Evolutionary conservation across 2,797 vertebrate species (phyloP), one percentile per base, ranked within the genome.

Genomic region (Takifugu ocellatus): DNA sequence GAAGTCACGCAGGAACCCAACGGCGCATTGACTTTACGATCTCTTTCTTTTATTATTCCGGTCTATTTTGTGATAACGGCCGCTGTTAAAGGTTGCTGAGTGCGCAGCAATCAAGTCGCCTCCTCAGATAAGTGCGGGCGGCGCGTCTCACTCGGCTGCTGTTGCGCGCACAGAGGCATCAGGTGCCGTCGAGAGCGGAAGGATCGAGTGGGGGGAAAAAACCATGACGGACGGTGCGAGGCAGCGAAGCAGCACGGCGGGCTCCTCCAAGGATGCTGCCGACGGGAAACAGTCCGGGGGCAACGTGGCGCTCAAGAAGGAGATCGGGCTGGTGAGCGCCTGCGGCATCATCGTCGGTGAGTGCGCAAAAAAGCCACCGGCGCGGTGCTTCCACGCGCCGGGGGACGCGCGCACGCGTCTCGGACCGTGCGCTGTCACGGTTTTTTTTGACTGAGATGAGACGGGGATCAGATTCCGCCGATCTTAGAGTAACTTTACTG

Each of bases 281-380:
- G 53, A 78, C 0, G 54, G 79, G 14, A 58, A 80, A 62, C 76
- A 78, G 17, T 77, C 83, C 0, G 88, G 76, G 48, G 84, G 89
- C 2, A 92, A 90, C 2, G 94, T 97, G 6, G 92, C 92, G 3
- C 90, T 97, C 69, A 96, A 97, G 88, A 95, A 97, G 56, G 94
- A 96, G 66, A 97, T 97, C 56, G 95, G 95, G 25, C 91, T 97
- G 10, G 90, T 94, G 63, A 97, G 95, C 67, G 95, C 93, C 11
- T 97, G 95, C 51, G 95, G 95, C 1, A 96, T 96, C 57, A 96
- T 96, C 17, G 90, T 97, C n/a, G 95, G 95, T 97, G 45, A 94
- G 94, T 90, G 26, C 25, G 3, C 2, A 10, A 33, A 33, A 2
- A 10, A 10, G 4, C 8, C 27, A 7, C 27, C 27, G 27, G 5